Evolutionary conservation across 2,888 invertebrate species (phyloP), one percentile per base, ranked within the genome.

Genomic region (Zaprionus obscuricornis): DNA sequence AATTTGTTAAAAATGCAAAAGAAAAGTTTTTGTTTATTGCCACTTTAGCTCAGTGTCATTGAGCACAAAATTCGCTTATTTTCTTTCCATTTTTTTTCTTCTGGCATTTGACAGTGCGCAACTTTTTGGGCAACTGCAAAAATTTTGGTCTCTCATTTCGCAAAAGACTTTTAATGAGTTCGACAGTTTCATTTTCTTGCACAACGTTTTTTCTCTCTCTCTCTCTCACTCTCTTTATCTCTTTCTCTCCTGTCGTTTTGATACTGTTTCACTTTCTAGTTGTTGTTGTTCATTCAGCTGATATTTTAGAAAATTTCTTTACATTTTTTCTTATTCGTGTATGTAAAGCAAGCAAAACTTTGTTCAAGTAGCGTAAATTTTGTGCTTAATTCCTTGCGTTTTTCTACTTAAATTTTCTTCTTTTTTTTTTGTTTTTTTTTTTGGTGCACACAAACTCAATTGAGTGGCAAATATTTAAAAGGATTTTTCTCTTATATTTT

Each of bases 111-210:
- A 13, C n/a, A 24, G 26, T 17, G 10, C 22, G 20, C 33, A 57
- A 58, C 39, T 79, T 79, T 64, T n/a, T n/a, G n/a, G 39, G 14
- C 43, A 51, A 52, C 56, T 67, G 57, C 57, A 64, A 17, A 55
- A 29, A 22, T 39, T 33, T 50, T 18, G 37, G 39, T 27, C 33
- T 33, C 34, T 22, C 50, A 42, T 68, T 49, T 52, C 62, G n/a
- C n/a, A n/a, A 42, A 63, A 63, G 60, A 84, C 74, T 76, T 77
- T 84, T 76, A 76, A 84, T 76, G 85, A 76, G 82, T 73, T 66
- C 47, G 16, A 43, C 65, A 67, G 55, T 46, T 54, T 47, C 49
- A 37, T 22, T 40, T 46, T 65, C 52, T 6, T 62, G 72, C 69
- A 62, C 57, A 59, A 54, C 51, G 52, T 47, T 55, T 27, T 39